These are phyloP conservation scores for Coccyzus lansbergi DNA, from an alignment of 2,797 vertebrate species.

Conservation along the genomic window DNA sequence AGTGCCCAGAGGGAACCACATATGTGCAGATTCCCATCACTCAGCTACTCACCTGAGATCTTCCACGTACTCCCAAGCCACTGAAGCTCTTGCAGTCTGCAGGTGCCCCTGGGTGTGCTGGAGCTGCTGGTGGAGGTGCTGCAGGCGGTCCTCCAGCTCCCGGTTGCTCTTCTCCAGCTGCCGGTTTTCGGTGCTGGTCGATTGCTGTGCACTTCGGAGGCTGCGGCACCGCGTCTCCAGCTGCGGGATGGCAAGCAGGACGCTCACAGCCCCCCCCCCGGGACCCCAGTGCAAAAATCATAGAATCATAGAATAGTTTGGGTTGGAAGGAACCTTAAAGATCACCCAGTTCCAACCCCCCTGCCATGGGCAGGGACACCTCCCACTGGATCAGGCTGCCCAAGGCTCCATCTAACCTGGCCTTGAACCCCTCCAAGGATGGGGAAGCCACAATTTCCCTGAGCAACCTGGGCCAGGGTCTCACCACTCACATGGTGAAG, in stretches of 20 bases:
- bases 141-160: conserved; percentile 64
- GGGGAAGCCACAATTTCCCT: too few relatives aligned
- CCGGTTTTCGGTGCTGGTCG: conserved; percentile 52
- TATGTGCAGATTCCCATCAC: fast-evolving
- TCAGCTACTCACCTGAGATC: neutral
- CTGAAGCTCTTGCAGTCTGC: neutral
- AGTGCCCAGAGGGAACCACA: fast-evolving
- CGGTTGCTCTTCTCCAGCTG: conserved; percentile 68
- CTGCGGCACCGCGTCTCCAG: conserved; percentile 70
- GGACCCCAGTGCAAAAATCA: neutral
- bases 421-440: too few relatives aligned
- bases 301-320: too few relatives aligned
- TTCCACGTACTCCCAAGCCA: neutral
- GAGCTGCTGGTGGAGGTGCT: conserved; percentile 70
- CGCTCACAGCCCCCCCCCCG: neutral
- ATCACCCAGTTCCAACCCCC: too few relatives aligned
- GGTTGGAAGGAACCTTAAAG: too few relatives aligned
- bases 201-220: conserved; percentile 57
- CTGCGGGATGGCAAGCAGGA: conserved; percentile 20
- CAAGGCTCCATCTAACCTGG: too few relatives aligned
- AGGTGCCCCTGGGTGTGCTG: conserved; percentile 66
- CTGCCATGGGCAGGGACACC: too few relatives aligned
- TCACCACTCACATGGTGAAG: too few relatives aligned
- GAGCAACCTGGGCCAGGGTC: too few relatives aligned
- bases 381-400: too few relatives aligned